Evolutionary conservation across 2,113 vertebrate species (phyloP), one percentile per base, ranked within the genome.

Genomic region (Pycnonotus jocosus): DNA sequence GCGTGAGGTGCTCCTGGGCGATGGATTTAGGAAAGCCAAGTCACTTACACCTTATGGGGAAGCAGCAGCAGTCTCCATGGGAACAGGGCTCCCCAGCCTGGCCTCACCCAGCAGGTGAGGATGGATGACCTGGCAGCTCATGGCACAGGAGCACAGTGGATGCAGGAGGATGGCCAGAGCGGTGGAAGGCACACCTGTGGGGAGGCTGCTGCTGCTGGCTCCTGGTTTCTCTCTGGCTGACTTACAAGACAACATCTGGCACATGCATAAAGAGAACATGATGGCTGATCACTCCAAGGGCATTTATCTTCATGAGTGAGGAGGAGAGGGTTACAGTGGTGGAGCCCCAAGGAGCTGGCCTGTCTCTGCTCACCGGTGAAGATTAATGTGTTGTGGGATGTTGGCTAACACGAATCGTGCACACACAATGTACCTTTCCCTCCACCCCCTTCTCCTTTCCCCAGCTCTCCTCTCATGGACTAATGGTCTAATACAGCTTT

Each of bases 281-380:
- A 88, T 53, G 78, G 71, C 85, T 92, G 85, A 90, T 94, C 71
- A 65, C 84, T 81, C 31, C 2, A 51, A 91, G 71, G 64, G 79
- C 94, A 96, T 97, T 96, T 90, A 93, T 96, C 96, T 95, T 95
- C 91, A 78, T 95, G 95, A 95, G 69, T 44, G 89, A 86, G 56
- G 84, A 93, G 79, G 68, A 85, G 87, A 86, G 60, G 91, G 90
- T 56, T 92, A n/a, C 2, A 70, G 84, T 62, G 64, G 78, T 4
- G 12, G 64, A 94, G 86, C 78, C 91, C 91, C 6, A 10, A 95
- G 94, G 93, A 97, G 81, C 1, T 91, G 87, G 81, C 62, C 91
- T 90, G 78, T 88, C 93, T 95, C 42, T 94, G 58, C 81, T 90
- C 35, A 28, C 5, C 3, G 18, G 93, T 16, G 85, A 96, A 96